Percentiles rank a stretch among this genome's conserved stretches.
Evolutionary conservation across 2,113 vertebrate species (phyloP).

Genomic region (Myotis brandtii): DNA sequence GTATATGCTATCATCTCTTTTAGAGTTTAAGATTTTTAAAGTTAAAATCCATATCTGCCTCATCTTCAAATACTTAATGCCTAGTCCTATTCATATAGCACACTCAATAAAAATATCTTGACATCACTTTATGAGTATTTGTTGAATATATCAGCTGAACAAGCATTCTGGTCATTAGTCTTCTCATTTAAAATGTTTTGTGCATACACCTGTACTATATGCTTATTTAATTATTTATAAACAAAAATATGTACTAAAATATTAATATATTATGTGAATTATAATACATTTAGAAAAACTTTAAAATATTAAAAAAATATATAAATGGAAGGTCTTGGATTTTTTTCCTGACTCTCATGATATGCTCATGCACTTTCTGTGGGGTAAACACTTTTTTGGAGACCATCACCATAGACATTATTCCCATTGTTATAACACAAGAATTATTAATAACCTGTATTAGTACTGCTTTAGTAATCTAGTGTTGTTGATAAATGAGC

Average conservation of each 20-base stretch:
- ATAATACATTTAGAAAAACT: not conserved
- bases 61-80: not conserved
- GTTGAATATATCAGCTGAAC: not conserved
- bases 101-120: not conserved
- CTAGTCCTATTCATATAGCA: not conserved
- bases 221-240: slow-evolving; percentile 35
- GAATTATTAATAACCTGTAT: not conserved
- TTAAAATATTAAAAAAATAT: not conserved
- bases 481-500: slow-evolving; percentile 3
- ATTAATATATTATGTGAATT: not conserved
- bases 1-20: not conserved
- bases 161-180: not conserved
- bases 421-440: not conserved
- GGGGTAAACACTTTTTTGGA: not conserved
- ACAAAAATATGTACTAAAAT: not conserved
- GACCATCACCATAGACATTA: not conserved
- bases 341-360: not conserved
- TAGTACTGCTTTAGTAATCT: not conserved
- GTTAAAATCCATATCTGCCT: slow-evolving; percentile 27
- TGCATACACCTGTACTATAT: not conserved
- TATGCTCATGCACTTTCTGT: not conserved
- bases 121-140: slow-evolving; percentile 6
- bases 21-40: not conserved
- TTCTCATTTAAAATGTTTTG: not conserved
- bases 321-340: not conserved